These are phyloP conservation scores for Hyles vespertilio DNA, from an alignment of 1,140 invertebrate species.

Conservation along the genomic window DNA sequence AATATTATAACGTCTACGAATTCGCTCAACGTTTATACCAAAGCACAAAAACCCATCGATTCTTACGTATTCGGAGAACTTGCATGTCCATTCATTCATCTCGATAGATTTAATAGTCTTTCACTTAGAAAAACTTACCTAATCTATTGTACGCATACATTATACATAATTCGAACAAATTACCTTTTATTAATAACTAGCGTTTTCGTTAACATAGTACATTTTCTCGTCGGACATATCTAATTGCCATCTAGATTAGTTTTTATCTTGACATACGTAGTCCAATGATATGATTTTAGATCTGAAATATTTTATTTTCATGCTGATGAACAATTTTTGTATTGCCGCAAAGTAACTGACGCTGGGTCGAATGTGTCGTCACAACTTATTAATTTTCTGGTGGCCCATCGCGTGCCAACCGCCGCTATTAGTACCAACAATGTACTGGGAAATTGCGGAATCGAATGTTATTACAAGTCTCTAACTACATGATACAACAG, in stretches of 20 bases:
- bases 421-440: no score
- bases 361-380: not conserved
- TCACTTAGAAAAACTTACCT: constrained; percentile 67
- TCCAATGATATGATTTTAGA: constrained; percentile 36
- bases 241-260: constrained; percentile 50
- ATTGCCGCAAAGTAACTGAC: not conserved
- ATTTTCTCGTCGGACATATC: constrained; percentile 37
- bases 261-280: constrained; percentile 27
- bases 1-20: constrained; percentile 61
- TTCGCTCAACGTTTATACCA: constrained; percentile 75
- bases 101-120: constrained; percentile 72
- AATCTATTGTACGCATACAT: constrained; percentile 44
- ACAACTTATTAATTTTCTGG: not conserved
- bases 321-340: not conserved
- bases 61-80: constrained; percentile 59
- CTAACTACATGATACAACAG: not conserved
- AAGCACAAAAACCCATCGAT: constrained; percentile 75
- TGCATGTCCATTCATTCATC: constrained; percentile 53
- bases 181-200: constrained; percentile 22
- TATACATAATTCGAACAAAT: constrained; percentile 32
- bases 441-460: no score
- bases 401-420: no score
- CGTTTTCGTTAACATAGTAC: constrained; percentile 30
- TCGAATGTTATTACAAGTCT: no score
- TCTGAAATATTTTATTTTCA: constrained; percentile 34